Percentiles rank a stretch among this genome's conserved stretches.
Evolutionary conservation across 2,113 vertebrate genomes (phyloP).

Genomic region (pig (Sus scrofa)): DNA sequence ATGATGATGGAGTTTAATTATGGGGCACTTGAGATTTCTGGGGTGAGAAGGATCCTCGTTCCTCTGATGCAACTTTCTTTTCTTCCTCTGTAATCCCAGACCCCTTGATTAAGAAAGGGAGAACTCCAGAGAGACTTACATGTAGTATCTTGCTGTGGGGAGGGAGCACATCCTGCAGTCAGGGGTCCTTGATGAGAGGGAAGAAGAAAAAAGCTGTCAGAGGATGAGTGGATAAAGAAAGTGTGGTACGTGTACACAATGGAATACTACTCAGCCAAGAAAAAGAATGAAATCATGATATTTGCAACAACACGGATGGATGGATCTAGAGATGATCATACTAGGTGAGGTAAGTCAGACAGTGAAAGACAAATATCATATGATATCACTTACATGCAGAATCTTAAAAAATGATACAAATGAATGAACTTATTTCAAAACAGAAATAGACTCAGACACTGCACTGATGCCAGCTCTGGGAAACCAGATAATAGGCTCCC

Average conservation of each 20-base stretch:
- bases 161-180: slow-evolving; percentile 75
- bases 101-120: background rate
- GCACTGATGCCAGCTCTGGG: background rate
- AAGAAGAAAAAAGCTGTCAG: background rate
- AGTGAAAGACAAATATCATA: background rate
- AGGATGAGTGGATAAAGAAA: background rate
- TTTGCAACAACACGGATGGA: background rate
- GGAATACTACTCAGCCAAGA: background rate
- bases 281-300: background rate
- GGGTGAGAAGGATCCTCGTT: background rate
- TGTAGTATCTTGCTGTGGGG: slow-evolving; percentile 79
- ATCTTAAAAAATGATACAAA: background rate
- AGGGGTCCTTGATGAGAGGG: slow-evolving; percentile 5
- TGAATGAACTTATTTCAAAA: background rate
- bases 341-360: background rate
- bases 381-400: background rate
- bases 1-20: background rate
- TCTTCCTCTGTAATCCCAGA: background rate
- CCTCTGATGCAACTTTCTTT: background rate
- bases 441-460: background rate
- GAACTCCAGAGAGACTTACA: slow-evolving; percentile 66
- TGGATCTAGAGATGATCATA: background rate
- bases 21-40: background rate
- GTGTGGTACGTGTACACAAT: background rate
- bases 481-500: background rate